Evolutionary conservation across 2,797 vertebrate genomes (phyloP).

Genomic region (Rallus crepitans): DNA sequence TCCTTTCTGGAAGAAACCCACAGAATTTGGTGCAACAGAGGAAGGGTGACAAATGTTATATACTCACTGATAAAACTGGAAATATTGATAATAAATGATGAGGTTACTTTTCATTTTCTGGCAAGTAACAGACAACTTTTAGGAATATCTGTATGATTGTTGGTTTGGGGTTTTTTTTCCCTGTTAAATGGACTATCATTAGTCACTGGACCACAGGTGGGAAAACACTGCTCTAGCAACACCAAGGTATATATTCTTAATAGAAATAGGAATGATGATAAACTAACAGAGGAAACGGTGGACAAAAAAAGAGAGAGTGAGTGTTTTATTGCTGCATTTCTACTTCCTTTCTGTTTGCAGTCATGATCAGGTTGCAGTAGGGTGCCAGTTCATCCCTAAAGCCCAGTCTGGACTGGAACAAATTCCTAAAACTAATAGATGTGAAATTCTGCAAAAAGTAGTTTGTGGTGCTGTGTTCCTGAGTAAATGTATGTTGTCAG

Average conservation of each 20-base stretch:
- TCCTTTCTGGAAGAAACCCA: neutral
- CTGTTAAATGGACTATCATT: neutral
- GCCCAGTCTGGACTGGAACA: neutral
- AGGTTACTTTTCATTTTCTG: neutral
- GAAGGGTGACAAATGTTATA: neutral
- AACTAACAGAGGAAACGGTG: neutral
- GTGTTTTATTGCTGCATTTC: neutral
- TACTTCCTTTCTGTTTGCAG: neutral
- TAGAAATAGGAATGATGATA: neutral
- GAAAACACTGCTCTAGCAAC: neutral
- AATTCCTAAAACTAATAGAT: neutral
- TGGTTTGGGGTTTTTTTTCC: accelerated
- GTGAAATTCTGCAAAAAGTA: neutral
- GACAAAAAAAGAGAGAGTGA: neutral
- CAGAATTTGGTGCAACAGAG: neutral
- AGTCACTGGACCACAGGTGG: neutral
- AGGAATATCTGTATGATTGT: neutral
- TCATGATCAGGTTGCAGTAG: accelerated
- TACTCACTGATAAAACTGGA: neutral
- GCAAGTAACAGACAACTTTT: neutral
- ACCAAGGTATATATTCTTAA: neutral
- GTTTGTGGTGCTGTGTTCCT: neutral
- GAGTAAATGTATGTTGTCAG: neutral
- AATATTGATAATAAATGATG: neutral
- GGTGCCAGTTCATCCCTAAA: neutral